Conservation (phyloP, 2,797 vertebrate genomes). For the Etheostoma perlongum region DNA sequence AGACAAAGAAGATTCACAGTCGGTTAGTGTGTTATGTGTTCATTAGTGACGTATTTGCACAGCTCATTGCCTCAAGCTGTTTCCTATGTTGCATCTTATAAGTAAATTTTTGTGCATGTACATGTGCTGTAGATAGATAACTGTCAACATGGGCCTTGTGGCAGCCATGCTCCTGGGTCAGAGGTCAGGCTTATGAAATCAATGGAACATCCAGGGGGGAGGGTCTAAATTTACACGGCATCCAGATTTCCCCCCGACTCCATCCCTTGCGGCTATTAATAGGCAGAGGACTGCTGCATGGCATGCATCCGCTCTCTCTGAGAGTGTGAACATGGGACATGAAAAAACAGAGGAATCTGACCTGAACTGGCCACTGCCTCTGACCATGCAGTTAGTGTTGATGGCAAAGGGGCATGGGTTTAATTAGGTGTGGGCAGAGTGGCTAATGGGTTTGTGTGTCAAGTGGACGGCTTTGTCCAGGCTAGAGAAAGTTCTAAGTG, state of each 20-base stretch:
- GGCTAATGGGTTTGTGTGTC: conserved; percentile 41
- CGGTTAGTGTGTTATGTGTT: conserved; percentile 20
- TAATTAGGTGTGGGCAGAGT: conserved; percentile 52
- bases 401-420: conserved; percentile 54
- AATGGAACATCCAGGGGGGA: conserved; percentile 76
- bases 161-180: conserved; percentile 75
- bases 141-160: conserved; percentile 48
- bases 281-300: conserved; percentile 76
- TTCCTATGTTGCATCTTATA: not conserved
- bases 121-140: not conserved
- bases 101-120: not conserved
- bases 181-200: conserved; percentile 79
- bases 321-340: conserved; percentile 73
- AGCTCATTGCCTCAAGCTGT: conserved; percentile 4
- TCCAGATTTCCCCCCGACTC: conserved; percentile 67
- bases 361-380: conserved; percentile 68
- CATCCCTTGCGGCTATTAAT: conserved; percentile 80
- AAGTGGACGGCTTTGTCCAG: conserved; percentile 33
- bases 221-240: conserved; percentile 81
- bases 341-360: conserved; percentile 78
- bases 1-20: conserved; percentile 11
- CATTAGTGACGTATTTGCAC: not conserved
- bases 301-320: conserved; percentile 64
- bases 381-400: conserved; percentile 53
- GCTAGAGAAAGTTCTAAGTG: not conserved